A percentile compares a stretch with the other conserved stretches of the same genome.
These are phyloP conservation scores for Spea bombifrons DNA, from an alignment of 2,113 vertebrate genomes.

Conservation along the genomic window DNA sequence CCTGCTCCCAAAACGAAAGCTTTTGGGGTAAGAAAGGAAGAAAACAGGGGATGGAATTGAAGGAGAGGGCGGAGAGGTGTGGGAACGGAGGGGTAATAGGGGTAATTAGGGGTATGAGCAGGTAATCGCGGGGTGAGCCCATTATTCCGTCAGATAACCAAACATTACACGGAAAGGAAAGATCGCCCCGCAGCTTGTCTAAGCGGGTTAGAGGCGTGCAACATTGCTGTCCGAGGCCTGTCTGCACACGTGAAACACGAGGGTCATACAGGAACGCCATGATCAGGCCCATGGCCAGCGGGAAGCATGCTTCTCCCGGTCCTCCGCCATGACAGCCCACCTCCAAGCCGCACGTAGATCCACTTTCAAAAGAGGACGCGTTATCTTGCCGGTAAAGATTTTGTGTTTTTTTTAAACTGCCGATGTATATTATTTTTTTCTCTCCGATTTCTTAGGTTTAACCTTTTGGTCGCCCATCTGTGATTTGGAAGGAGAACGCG, in stretches of 20 bases:
- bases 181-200: background rate
- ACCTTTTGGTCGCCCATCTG: constrained; percentile 39
- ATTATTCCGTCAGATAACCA: background rate
- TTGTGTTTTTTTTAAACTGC: constrained; percentile 47
- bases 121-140: background rate
- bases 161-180: constrained; percentile 14
- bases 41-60: constrained; percentile 48
- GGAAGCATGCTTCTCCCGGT: background rate
- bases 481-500: constrained; percentile 52
- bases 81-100: constrained; percentile 40
- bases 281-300: constrained; percentile 12
- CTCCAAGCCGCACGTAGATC: background rate
- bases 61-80: constrained; percentile 59
- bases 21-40: constrained; percentile 11
- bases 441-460: too few species aligned
- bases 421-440: background rate
- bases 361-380: background rate
- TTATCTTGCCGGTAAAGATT: background rate
- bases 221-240: background rate
- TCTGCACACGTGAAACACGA: background rate
- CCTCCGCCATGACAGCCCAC: constrained; percentile 6
- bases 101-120: background rate
- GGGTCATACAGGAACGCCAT: background rate
- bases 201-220: constrained; percentile 31
- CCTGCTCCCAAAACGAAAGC: background rate